A percentile compares a stretch with the other conserved stretches of the same genome.
Evolutionary conservation across 2,888 invertebrate genomes (phyloP).

Genomic region (Eupithecia insigniata): DNA sequence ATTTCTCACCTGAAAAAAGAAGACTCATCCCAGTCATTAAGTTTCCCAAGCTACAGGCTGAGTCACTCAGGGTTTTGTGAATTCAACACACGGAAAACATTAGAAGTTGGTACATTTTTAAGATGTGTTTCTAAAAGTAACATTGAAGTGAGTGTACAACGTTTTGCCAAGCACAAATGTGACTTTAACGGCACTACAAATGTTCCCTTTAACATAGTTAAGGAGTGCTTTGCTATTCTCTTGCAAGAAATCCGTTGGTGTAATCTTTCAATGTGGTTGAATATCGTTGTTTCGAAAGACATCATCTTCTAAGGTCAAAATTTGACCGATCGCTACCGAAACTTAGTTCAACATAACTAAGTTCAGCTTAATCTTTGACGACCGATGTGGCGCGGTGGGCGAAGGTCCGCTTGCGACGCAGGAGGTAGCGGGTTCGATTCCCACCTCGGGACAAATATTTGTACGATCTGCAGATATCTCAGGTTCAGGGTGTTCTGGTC

Average conservation of each 20-base stretch:
- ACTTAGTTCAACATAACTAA: too few species aligned
- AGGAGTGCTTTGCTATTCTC: constrained; percentile 1
- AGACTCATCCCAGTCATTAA: constrained; percentile 8
- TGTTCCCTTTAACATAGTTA: constrained; percentile 7
- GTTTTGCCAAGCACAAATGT: constrained; percentile 7
- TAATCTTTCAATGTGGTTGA: not conserved
- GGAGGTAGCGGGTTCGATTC: too few species aligned
- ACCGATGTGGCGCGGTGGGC: too few species aligned
- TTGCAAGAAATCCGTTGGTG: constrained; percentile 2
- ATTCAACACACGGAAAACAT: constrained; percentile 31
- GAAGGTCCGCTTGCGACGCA: too few species aligned
- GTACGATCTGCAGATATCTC: too few species aligned
- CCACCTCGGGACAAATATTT: too few species aligned
- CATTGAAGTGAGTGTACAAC: constrained; percentile 2
- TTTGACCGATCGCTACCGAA: too few species aligned
- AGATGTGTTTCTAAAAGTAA: constrained; percentile 20
- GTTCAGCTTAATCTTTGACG: too few species aligned
- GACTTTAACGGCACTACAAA: constrained; percentile 13
- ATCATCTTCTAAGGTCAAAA: too few species aligned
- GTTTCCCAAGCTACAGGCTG: constrained; percentile 18
- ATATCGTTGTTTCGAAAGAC: not conserved
- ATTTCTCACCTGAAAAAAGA: constrained; percentile 9
- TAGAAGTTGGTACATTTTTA: constrained; percentile 31
- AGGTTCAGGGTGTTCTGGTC: too few species aligned
- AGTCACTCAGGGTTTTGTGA: constrained; percentile 32